Evolutionary conservation across 2,113 vertebrate species (phyloP), one percentile per base, ranked within the genome.

Genomic region (Pimephales promelas): DNA sequence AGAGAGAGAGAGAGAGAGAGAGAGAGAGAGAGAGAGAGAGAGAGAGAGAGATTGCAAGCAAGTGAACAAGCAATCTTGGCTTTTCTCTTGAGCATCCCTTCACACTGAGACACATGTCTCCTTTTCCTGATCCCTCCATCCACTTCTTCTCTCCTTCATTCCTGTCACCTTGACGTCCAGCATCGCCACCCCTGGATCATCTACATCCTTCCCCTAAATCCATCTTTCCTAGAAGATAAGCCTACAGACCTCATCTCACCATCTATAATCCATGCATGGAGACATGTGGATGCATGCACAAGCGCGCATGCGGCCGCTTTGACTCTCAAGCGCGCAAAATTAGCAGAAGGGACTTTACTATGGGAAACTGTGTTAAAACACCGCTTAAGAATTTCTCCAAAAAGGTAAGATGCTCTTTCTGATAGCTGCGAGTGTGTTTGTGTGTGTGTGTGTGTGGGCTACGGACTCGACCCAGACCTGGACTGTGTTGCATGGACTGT

Each of bases 321-420:
- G 82, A 88, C 82, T 86, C 86, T 88, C 87, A 82, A 84, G 88
- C 71, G 40, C 82, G 88, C 78, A 90, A 89, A 85, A 91, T 91
- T 89, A 88, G 84, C 81, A 88, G 87, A 86, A 87, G 85, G 85
- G 81, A 86, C 62, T 87, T 86, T 93, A 95, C 92, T 92, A 99
- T 99, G 98, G 98, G 98, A 90, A 99, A 99, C 95, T 98, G 97
- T 93, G 95, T 99, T 93, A 98, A 98, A 95, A 97, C 97, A 86
- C 96, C 96, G 88, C 95, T 99, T 90, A 97, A 95, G 95, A 95
- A 93, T 91, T 95, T 98, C 94, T 97, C 95, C 81, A 97, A 96
- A 93, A 98, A 99, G 98, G 98, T 99, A 99, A 92, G 97, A 79
- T 61, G 54, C 26, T 20, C 40, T 83, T 52, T 62, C 24, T 59